Base-by-base conservation (phyloP, 1,140 invertebrate species). In the Orius insidiosus region DNA sequence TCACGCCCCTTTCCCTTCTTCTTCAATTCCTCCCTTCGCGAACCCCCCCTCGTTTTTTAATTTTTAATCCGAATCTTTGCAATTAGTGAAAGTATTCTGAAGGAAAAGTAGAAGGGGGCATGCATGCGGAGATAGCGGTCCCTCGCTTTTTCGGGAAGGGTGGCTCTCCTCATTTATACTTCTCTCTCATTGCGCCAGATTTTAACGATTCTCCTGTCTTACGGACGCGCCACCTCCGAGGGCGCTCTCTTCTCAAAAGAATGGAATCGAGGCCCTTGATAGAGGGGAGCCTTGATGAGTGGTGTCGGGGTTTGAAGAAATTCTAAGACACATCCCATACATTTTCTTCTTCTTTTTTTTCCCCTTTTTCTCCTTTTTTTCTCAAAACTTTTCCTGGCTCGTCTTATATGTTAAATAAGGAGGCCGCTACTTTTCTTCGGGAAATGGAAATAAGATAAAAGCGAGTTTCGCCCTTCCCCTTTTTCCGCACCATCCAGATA, bases 111-210 rank as follows among this genome's bases (percentile, higher is more conserved):
- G 9, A 41, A 36, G 11, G 18, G n/a, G 37, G 46, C 32, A 44
- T 33, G 32, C 45, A 46, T 34, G 13, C 14, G 16, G 45, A 46
- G 33, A 46, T 46, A 36, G 33, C 15, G 44, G 19, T 46, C 46
- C 11, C 42, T 34, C 33, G 38, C 39, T 47, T 51, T 50, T 51
- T 51, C 7, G 24, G 24, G 24, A 24, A 24, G 24, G 24, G 24
- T 24, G 37, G 35, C 35, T 45, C 48, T 46, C 48, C 52, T 55
- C 54, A 55, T 55, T 55, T 55, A 53, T 54, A 54, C 52, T 50
- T 53, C 52, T 50, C 51, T 55, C 54, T 53, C 53, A 53, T 53
- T 49, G 54, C 52, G 54, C 52, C 52, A 53, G 54, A 55, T 55
- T 55, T 55, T 55, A 55, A 55, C 54, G 54, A 55, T 55, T 55